These are phyloP conservation scores for Tichodroma muraria DNA, from an alignment of 2,113 vertebrate genomes.

Conservation along the genomic window DNA sequence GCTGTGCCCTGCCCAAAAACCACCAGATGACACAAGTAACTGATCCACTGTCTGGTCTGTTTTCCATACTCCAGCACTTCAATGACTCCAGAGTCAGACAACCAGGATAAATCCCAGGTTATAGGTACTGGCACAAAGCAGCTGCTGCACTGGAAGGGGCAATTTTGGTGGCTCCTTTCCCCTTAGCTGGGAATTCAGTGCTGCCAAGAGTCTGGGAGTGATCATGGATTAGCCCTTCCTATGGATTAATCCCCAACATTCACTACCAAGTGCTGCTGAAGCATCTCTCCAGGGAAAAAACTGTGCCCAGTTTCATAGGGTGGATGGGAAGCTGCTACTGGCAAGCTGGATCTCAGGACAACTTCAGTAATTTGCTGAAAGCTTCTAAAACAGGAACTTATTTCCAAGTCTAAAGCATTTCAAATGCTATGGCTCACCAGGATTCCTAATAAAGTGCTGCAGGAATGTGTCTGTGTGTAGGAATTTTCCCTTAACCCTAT, in stretches of 20 bases:
- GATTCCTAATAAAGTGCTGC: background rate
- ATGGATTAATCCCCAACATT: background rate
- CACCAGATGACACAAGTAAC: accelerated
- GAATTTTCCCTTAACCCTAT: background rate
- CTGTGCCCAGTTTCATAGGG: background rate
- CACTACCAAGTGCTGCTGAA: background rate
- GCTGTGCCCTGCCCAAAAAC: background rate
- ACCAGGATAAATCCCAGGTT: background rate
- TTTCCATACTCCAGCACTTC: background rate
- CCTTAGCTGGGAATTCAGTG: background rate
- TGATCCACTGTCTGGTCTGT: background rate
- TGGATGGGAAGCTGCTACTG: background rate
- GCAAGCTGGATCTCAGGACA: background rate
- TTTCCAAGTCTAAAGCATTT: background rate
- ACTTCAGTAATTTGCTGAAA: background rate
- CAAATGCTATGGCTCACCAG: background rate
- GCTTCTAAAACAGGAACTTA: background rate
- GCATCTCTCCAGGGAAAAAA: background rate
- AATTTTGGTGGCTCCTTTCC: background rate
- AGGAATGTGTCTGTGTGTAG: background rate
- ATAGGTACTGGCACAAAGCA: background rate
- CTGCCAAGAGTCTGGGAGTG: background rate
- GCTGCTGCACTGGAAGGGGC: background rate
- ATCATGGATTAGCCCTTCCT: background rate
- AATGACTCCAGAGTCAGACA: background rate